Base-by-base conservation (phyloP, 2,113 vertebrate genomes). In the Procapra przewalskii region DNA sequence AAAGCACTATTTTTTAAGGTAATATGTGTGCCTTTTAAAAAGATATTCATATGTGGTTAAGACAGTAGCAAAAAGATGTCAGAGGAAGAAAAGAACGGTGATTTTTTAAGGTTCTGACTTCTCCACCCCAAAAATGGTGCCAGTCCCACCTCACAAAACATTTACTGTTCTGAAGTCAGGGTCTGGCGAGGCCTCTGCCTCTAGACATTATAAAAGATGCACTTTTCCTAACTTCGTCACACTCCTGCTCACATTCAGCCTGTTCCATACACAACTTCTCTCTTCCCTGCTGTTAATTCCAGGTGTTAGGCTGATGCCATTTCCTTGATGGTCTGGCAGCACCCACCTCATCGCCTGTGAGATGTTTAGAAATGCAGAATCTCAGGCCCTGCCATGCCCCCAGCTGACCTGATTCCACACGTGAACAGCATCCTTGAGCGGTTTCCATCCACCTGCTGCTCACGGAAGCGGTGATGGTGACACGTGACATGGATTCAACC, bases 321-420 rank as follows among this genome's bases (percentile, higher is more conserved):
- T 75, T 64, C 33, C 57, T 60, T 14, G 3, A 60, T 31, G 13
- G 2, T 33, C 33, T 33, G 36, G 29, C 15, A 84, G 55, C 6
- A 0, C 19, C 27, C 15, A 0, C 40, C 36, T 52, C 6, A 3
- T 21, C 0, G 0, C 8, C 50, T 4, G 4, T 5, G 17, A 77
- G 29, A 31, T 15, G 83, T 7, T 13, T 55, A 75, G 60, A 82
- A 82, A 64, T 33, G 71, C 40, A 45, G 57, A 55, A 5, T 36
- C n/a, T 57, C n/a, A 15, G 85, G 81, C 17, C n/a, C 6, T 0
- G 1, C 21, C 14, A 52, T 2, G 1, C 19, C 6, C 62, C 16
- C 7, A 40, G 29, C 54, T 71, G 27, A 29, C 54, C 29, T 50
- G 59, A 86, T 77, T 75, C 45, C 17, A 40, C 36, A 21, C 0